Evolutionary conservation across 2,888 invertebrate genomes (phyloP), one percentile per base, ranked within the genome.

Genomic region (Troides oblongomaculatus): DNA sequence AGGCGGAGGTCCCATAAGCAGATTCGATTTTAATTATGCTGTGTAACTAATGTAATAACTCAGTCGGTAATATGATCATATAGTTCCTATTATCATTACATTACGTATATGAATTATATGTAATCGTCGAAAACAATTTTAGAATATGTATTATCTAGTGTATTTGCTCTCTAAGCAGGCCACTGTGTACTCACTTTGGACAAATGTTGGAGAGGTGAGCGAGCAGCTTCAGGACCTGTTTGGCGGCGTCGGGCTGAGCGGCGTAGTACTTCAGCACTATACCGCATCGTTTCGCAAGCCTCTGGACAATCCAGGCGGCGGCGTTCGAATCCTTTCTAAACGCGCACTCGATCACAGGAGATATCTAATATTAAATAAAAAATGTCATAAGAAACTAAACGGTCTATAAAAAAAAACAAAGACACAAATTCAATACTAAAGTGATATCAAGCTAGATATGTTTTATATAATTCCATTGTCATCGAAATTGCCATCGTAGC

Each of bases 311-410:
- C 92, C 92, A 91, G 72, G 77, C 74, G 53, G 83, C 87, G 71
- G 89, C 89, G 69, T 83, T 80, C 2, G 87, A 86, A 21, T 80
- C 77, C 14, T 80, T 79, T 0, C 89, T 88, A 80, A 90, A 92
- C 72, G 90, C 89, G 61, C 80, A 79, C 74, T 86, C 87, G 59
- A 90, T 72, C n/a, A 87, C 85, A 3, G 77, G 72, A 0, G 89
- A 85, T 86, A 88, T 86, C 90, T 90, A 23, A 23, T 12, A n/a
- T 25, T 58, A 58, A 7, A 58, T 58, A 10, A 23, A 58, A 21
- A 58, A 58, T 58, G 0, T 46, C 50, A 1, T 14, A 50, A 14
- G 50, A 18, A 50, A 50, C 1, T 12, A 18, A 18, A 50, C 17
- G 2, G 0, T 2, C 50, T 17, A 50, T 12, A 17, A 50, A 50